phyloP scores from a whole-genome alignment of 2,888 invertebrate genomes.

The Empis stercorea region DNA sequence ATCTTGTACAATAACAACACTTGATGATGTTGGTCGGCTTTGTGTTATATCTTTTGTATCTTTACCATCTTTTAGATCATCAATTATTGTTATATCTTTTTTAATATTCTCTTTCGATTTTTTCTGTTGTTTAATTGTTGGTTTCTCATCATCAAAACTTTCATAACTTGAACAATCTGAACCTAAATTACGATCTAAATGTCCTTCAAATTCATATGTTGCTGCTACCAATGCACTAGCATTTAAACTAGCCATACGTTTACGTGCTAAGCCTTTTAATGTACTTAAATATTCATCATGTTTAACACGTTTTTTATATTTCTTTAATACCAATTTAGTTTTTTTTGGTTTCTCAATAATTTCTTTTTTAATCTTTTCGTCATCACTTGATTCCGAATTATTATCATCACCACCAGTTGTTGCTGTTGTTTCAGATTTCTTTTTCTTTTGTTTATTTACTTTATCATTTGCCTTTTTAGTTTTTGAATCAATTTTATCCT shows the following conservation, averaged over 20 bases:
- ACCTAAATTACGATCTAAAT: slow-evolving; percentile 31
- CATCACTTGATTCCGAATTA: slow-evolving; percentile 37
- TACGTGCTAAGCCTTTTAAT: slow-evolving; percentile 47
- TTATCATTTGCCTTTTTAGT: slow-evolving; percentile 26
- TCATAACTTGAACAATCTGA: slow-evolving; percentile 31
- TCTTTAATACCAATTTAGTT: slow-evolving; percentile 37
- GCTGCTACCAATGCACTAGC: slow-evolving; percentile 83
- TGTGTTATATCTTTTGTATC: slow-evolving; percentile 24
- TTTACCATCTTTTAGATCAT: slow-evolving; percentile 11
- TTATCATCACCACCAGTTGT: slow-evolving; percentile 20
- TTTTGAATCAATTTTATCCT: slow-evolving; percentile 7
- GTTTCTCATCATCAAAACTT: slow-evolving; percentile 24
- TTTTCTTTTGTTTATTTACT: slow-evolving; percentile 23
- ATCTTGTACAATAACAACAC: slow-evolving; percentile 70
- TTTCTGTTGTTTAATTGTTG: slow-evolving; percentile 5
- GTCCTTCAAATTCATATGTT: slow-evolving; percentile 57
- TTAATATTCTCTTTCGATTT: slow-evolving; percentile 3
- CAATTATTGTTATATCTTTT: neutral
- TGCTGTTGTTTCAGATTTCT: slow-evolving; percentile 13
- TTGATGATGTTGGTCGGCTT: slow-evolving; percentile 38
- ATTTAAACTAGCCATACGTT: slow-evolving; percentile 83
- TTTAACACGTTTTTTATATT: slow-evolving; percentile 38
- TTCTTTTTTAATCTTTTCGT: slow-evolving; percentile 37
- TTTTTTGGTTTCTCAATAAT: slow-evolving; percentile 37
- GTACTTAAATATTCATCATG: slow-evolving; percentile 3